Base-by-base conservation (phyloP, 92 coral and sea anemone species). In the Porites lobata region DNA sequence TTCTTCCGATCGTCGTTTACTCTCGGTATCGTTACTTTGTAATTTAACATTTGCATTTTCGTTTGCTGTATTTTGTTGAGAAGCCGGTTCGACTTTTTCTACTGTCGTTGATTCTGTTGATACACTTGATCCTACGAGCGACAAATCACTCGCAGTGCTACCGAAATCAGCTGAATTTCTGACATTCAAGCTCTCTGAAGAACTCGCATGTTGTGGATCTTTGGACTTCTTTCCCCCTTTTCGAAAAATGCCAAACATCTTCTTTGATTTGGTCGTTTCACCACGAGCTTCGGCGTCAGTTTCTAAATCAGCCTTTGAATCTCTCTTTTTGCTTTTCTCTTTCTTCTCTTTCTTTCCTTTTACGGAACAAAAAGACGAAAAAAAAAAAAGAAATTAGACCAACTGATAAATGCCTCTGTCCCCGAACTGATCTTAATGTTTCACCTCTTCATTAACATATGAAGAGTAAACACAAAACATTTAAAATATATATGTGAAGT, bases 271-370 rank as follows among this genome's bases (percentile, higher is more conserved):
- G 19, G 73, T 10, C 61, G 80, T 71, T 71, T 80, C 84, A 51
- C 9, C 76, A 64, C 53, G 50, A 9, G 10, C 15, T 2, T 52
- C 63, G 1, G 58, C 8, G 12, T 78, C 58, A 8, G 6, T 32
- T 6, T 69, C 85, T 26, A 81, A 47, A 56, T 81, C 47, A 38
- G 47, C 76, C 32, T 81, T 68, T 13, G 85, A 81, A 50, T 83
- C 87, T 15, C 69, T 58, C 20, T 72, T 81, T 54, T 67, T 22
- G 66, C 76, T 81, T 69, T 81, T 83, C 67, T 83, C 77, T 70
- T 83, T 83, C 67, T 71, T 83, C 57, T 81, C 86, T 54, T 68
- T 81, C 66, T 81, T 81, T 22, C 76, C 73, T 21, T 83, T 80
- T 83, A 47, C n/a, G 47, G 47, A 38, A 38, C 73, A 73, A 68